Evolutionary conservation across 1,140 invertebrate species (phyloP).

Genomic region (Liolophura sinensis): DNA sequence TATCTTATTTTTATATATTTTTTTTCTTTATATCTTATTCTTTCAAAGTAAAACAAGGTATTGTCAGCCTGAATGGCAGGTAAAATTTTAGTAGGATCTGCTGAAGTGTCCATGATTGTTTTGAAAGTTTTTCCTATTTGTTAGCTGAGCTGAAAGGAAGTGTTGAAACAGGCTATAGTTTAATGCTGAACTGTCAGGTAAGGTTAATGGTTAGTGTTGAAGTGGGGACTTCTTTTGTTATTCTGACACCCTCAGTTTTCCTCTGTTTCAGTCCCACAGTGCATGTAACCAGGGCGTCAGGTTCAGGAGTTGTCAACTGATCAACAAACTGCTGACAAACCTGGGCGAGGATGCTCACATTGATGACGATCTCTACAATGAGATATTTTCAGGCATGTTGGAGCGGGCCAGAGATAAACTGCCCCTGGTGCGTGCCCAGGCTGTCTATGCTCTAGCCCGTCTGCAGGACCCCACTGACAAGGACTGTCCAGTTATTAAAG

Average conservation of each 20-base stretch:
- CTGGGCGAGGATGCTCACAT: conserved; percentile 77
- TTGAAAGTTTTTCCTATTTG: too few relatives aligned
- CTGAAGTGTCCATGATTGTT: too few relatives aligned
- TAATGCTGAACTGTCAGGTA: background rate
- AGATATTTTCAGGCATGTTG: conserved; percentile 72
- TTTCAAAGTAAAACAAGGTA: too few relatives aligned
- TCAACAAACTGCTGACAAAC: conserved; percentile 73
- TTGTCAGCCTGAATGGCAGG: too few relatives aligned
- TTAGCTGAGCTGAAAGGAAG: too few relatives aligned
- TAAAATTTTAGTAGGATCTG: too few relatives aligned
- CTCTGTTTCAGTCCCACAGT: conserved; percentile 61
- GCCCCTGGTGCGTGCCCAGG: conserved; percentile 76
- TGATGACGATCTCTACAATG: conserved; percentile 76
- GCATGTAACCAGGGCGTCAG: conserved; percentile 68
- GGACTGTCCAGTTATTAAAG: conserved; percentile 75
- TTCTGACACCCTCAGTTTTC: conserved; percentile 2
- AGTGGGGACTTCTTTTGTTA: conserved; percentile 1
- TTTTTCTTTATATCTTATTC: too few relatives aligned
- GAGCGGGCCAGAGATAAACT: conserved; percentile 71
- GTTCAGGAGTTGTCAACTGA: conserved; percentile 74
- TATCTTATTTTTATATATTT: too few relatives aligned
- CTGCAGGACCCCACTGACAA: conserved; percentile 78
- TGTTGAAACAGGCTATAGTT: too few relatives aligned
- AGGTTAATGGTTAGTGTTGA: background rate
- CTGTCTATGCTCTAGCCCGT: conserved; percentile 76